Evolutionary conservation across 1,140 invertebrate species (phyloP).

Genomic region (Laodelphax striatellus): DNA sequence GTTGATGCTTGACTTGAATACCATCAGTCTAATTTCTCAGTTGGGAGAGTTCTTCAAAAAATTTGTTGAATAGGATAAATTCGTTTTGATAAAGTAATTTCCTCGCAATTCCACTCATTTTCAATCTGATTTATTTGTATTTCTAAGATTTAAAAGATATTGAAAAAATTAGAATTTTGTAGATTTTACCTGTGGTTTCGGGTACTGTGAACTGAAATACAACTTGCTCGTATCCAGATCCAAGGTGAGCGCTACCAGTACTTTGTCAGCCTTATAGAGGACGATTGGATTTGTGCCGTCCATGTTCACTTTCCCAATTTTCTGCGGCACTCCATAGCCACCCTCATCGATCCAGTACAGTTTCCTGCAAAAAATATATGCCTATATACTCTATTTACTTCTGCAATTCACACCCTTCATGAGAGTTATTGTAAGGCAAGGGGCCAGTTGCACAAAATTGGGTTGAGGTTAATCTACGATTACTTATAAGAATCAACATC

Average conservation of each 20-base stretch:
- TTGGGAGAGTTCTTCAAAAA: too few relatives aligned
- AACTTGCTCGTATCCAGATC: slow-evolving; percentile 73
- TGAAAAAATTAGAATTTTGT: too few relatives aligned
- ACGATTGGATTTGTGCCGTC: slow-evolving; percentile 72
- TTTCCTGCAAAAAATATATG: slow-evolving; percentile 42
- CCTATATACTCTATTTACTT: slow-evolving; percentile 3
- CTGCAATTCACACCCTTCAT: neutral
- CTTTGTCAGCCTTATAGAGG: slow-evolving; percentile 47
- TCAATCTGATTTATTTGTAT: too few relatives aligned
- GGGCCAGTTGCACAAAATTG: too few relatives aligned
- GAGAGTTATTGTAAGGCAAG: neutral
- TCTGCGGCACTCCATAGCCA: slow-evolving; percentile 76
- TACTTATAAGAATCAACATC: too few relatives aligned
- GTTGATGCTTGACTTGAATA: too few relatives aligned
- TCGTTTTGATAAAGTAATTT: too few relatives aligned
- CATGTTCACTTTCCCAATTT: slow-evolving; percentile 89
- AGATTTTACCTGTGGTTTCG: slow-evolving; percentile 23
- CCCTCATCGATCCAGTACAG: slow-evolving; percentile 96
- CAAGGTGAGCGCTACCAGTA: slow-evolving; percentile 72
- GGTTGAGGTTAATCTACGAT: too few relatives aligned
- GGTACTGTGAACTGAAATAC: slow-evolving; percentile 74
- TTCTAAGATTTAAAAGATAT: too few relatives aligned
- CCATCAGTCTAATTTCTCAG: too few relatives aligned
- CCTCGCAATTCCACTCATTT: too few relatives aligned
- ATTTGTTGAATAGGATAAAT: too few relatives aligned